These are phyloP conservation scores for Unio delphinus DNA, from an alignment of 2,888 invertebrate species.

Conservation along the genomic window DNA sequence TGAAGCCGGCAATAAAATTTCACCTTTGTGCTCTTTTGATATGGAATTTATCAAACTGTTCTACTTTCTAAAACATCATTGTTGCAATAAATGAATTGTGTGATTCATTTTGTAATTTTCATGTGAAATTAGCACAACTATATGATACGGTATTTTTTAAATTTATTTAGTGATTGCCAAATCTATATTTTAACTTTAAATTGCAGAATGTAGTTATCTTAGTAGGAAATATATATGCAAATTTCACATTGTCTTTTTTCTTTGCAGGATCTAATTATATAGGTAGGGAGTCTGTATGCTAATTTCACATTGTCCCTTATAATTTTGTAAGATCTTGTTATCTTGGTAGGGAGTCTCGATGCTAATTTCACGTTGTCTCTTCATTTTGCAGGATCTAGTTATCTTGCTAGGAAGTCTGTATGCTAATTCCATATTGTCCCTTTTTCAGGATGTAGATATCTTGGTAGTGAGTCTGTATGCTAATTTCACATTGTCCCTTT, in stretches of 20 bases:
- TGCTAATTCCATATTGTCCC: not conserved
- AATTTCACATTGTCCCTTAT: not conserved
- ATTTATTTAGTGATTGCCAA: no score
- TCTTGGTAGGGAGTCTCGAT: conserved; percentile 30
- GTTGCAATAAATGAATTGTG: no score
- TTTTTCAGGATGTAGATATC: conserved; percentile 36
- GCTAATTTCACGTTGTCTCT: not conserved
- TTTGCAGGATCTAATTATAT: conserved; percentile 34
- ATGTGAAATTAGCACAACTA: no score
- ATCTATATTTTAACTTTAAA: not conserved
- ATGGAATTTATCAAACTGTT: no score
- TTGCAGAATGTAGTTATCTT: conserved; percentile 37
- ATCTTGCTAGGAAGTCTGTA: conserved; percentile 30
- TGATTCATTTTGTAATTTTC: no score
- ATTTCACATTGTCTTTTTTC: not conserved
- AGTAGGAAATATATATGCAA: conserved; percentile 19
- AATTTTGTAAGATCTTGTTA: conserved; percentile 34
- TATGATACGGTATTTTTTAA: no score
- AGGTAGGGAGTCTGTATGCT: conserved; percentile 31
- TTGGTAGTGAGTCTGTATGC: conserved; percentile 32
- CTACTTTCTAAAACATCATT: no score
- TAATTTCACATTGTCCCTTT: not conserved
- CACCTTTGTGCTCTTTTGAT: no score
- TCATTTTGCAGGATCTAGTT: conserved; percentile 35
- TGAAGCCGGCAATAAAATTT: no score